phyloP scores from a whole-genome alignment of 1,140 invertebrate genomes.

The Octopus bimaculoides region DNA sequence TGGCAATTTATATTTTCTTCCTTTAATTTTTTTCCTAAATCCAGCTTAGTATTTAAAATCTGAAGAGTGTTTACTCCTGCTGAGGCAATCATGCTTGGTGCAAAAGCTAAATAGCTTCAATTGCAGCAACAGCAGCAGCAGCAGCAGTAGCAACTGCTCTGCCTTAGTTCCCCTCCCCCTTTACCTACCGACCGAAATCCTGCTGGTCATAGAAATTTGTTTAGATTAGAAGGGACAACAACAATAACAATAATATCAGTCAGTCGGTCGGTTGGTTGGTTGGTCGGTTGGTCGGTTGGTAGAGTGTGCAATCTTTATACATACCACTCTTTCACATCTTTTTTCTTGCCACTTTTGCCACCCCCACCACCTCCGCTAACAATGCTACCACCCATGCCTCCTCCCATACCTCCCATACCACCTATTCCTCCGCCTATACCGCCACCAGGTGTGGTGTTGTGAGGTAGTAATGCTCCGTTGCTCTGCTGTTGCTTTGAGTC shows the following conservation, averaged over 20 bases:
- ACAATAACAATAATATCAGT: neutral
- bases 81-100: too few relatives aligned
- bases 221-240: neutral
- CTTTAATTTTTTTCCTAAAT: too few relatives aligned
- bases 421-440: slow-evolving; percentile 77
- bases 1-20: too few relatives aligned
- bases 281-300: neutral
- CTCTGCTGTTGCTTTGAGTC: slow-evolving; percentile 45
- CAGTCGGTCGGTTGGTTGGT: neutral
- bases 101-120: too few relatives aligned
- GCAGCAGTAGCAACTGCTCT: neutral
- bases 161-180: neutral
- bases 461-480: slow-evolving; percentile 51
- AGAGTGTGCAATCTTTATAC: slow-evolving; percentile 63
- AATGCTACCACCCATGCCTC: slow-evolving; percentile 51
- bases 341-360: slow-evolving; percentile 69
- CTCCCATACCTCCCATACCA: slow-evolving; percentile 58
- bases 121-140: too few relatives aligned
- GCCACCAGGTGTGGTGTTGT: slow-evolving; percentile 46
- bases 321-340: slow-evolving; percentile 93
- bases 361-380: slow-evolving; percentile 59
- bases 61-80: too few relatives aligned
- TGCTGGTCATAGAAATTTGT: neutral
- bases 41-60: too few relatives aligned
- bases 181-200: neutral